A percentile compares a stretch with the other conserved stretches of the same genome.
These are phyloP conservation scores for Alethe diademata DNA, from an alignment of 2,113 vertebrate genomes.

Conservation along the genomic window DNA sequence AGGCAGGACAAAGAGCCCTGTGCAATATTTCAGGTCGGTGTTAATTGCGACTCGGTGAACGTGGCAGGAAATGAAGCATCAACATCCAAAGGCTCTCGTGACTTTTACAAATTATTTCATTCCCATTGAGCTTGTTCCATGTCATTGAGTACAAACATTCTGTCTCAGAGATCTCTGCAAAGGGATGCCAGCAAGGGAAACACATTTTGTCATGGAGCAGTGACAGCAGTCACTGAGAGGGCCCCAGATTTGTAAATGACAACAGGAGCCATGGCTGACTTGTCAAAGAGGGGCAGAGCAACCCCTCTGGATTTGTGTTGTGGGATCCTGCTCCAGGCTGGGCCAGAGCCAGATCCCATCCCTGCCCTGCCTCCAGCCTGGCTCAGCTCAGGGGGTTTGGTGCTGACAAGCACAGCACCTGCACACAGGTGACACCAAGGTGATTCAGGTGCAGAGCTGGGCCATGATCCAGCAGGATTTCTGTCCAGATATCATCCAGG, in stretches of 20 bases:
- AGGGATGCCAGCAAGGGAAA: neutral
- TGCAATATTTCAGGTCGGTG: neutral
- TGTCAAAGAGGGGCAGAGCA: neutral
- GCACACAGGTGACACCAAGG: neutral
- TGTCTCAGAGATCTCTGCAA: neutral
- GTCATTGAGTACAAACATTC: neutral
- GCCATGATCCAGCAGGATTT: neutral
- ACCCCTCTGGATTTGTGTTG: neutral
- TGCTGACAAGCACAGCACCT: fast-evolving
- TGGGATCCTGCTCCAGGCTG: neutral
- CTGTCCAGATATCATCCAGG: neutral
- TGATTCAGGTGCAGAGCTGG: neutral
- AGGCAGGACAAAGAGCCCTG: neutral
- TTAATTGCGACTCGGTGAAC: neutral
- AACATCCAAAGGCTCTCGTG: neutral
- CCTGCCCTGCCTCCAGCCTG: neutral
- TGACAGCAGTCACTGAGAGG: neutral
- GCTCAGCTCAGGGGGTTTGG: fast-evolving
- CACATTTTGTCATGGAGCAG: neutral
- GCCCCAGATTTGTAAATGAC: neutral
- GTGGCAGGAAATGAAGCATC: neutral
- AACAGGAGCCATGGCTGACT: neutral
- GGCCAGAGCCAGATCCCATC: neutral
- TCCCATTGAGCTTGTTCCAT: neutral
- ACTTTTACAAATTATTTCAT: neutral